A percentile compares a stretch with the other conserved stretches of the same genome.
Conservation (phyloP, 2,888 invertebrate genomes). For the Lithophane semibrunnea region DNA sequence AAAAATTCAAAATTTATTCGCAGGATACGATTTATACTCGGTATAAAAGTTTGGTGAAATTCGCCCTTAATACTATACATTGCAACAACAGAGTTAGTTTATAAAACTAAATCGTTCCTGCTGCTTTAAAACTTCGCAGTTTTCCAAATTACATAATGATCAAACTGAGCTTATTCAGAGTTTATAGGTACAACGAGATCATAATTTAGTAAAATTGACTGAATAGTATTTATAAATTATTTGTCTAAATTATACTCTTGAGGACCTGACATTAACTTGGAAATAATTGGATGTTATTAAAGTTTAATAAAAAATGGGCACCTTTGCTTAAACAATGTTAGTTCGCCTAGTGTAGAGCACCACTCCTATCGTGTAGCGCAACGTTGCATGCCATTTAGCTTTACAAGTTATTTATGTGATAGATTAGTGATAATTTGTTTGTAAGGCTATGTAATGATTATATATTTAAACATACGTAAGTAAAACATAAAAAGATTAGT, state of each 20-base stretch:
- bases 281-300: constrained; percentile 36
- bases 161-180: constrained; percentile 24
- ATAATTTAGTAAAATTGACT: constrained; percentile 61
- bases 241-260: constrained; percentile 61
- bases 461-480: constrained; percentile 48
- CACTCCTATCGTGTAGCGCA: constrained; percentile 20
- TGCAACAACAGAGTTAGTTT: constrained; percentile 24
- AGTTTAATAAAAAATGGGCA: constrained; percentile 27
- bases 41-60: no score
- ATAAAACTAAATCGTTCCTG: constrained; percentile 60
- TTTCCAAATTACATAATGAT: constrained; percentile 25
- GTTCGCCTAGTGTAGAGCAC: constrained; percentile 22
- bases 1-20: no score
- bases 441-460: constrained; percentile 55
- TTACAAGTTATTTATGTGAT: constrained; percentile 75
- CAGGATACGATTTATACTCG: no score
- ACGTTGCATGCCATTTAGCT: constrained; percentile 54
- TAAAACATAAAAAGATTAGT: constrained; percentile 37
- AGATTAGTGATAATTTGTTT: constrained; percentile 73
- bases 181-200: neutral
- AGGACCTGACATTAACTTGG: constrained; percentile 30
- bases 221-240: constrained; percentile 69
- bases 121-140: constrained; percentile 39
- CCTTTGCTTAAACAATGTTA: neutral
- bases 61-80: neutral